Base-by-base conservation (phyloP, 2,888 invertebrate genomes). In the Spodoptera exigua region DNA sequence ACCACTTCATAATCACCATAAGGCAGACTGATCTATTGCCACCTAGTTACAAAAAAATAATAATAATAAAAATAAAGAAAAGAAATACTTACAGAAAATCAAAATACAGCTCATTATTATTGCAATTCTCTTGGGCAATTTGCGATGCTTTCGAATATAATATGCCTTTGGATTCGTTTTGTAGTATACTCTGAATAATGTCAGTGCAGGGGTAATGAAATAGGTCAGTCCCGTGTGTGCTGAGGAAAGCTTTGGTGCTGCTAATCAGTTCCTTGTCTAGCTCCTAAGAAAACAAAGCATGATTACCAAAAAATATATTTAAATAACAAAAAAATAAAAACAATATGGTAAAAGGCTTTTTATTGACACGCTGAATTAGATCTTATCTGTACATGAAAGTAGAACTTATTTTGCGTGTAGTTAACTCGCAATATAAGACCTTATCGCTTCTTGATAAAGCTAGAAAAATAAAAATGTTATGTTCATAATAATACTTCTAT, bases 111-210 rank as follows among this genome's bases (percentile, higher is more conserved):
- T 93, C 90, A 51, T 92, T 87, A 35, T 92, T 92, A 4, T 88
- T 85, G 35, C 91, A 89, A 58, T 89, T 87, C 13, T 89, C 86
- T 21, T 85, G 87, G 0, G 96, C 96, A 3, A 95, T 82, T 48
- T 91, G 83, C 17, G 88, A 84, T 0, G 96, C 96, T 61, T 93
- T 94, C 17, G 94, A 87, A 71, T 95, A 95, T 0, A 97, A 91
- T 35, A 90, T 90, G 18, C 95, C 96, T 57, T 93, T 92, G 34
- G 91, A 89, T n/a, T 95, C 94, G 81, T 96, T 95, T 74, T 96
- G 96, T 18, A 97, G 87, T 2, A 96, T 96, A 70, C 96, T 95
- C 82, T 97, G 97, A 14, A 97, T 88, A 41, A 97, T 95, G 82
- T 96, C 96, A 0, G 95, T 95, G 66, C 93, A 93, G 5, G 95